A percentile compares a stretch with the other conserved stretches of the same genome.
Evolutionary conservation across 2,113 vertebrate genomes (phyloP).

Genomic region (Hystrix brachyura): DNA sequence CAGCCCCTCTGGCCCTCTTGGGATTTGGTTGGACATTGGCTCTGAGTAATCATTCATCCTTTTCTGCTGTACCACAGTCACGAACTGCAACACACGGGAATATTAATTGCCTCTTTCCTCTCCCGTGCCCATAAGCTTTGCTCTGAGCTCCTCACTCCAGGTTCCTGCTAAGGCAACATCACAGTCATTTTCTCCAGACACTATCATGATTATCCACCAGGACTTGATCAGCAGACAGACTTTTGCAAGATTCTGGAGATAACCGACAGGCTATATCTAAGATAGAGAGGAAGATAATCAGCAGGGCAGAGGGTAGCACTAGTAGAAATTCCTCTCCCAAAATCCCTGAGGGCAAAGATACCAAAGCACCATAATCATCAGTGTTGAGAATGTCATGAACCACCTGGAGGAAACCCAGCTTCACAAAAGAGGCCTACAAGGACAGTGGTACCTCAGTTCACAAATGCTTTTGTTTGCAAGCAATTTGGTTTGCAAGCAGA

Average conservation of each 20-base stretch:
- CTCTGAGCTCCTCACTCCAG: not conserved
- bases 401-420: not conserved
- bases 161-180: not conserved
- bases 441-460: too few relatives aligned
- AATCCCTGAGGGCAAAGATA: not conserved
- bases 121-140: not conserved
- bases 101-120: not conserved
- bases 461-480: too few relatives aligned
- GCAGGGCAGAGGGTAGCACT: not conserved
- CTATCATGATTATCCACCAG: too few relatives aligned
- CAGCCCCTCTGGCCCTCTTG: too few relatives aligned
- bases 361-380: accelerated
- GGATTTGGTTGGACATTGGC: too few relatives aligned
- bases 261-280: not conserved
- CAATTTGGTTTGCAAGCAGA: too few relatives aligned
- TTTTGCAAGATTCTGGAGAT: not conserved
- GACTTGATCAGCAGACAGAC: not conserved
- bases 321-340: not conserved
- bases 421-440: not conserved
- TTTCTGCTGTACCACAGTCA: too few relatives aligned
- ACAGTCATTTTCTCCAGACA: not conserved
- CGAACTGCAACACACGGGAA: not conserved
- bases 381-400: not conserved
- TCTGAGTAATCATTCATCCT: too few relatives aligned
- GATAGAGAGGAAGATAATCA: not conserved